Conservation (phyloP, 2,888 invertebrate genomes). For the Cheiracanthium punctorium region DNA sequence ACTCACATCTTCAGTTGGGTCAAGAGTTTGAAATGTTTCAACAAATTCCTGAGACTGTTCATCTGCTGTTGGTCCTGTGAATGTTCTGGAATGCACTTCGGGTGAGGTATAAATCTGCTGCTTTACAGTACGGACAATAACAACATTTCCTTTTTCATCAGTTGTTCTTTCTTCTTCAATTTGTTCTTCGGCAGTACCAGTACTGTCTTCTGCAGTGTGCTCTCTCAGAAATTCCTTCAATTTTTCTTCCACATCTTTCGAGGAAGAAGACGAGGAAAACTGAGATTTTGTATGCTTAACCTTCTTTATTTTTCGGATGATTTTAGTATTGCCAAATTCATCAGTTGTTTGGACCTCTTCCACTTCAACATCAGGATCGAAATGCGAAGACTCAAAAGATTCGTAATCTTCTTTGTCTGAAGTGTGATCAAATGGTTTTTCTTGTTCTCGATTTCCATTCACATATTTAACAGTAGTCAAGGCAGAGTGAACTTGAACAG, state of each 20-base stretch:
- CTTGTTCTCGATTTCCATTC: not conserved
- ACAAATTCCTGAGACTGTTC: conserved; percentile 78
- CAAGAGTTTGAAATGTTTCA: conserved; percentile 72
- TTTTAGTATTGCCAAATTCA: conserved; percentile 78
- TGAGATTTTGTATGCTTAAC: conserved; percentile 44
- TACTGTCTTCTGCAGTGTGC: conserved; percentile 38
- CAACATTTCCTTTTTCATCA: conserved; percentile 70
- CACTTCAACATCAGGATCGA: conserved; percentile 78
- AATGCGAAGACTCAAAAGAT: conserved; percentile 35
- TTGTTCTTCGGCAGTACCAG: conserved; percentile 56
- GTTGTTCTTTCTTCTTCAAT: conserved; percentile 65
- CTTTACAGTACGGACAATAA: conserved; percentile 61
- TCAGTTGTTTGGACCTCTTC: conserved; percentile 79
- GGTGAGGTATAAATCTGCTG: conserved; percentile 57
- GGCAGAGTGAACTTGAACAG: conserved; percentile 36
- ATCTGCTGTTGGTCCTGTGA: conserved; percentile 79
- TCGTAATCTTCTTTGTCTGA: not conserved
- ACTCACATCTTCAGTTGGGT: conserved; percentile 70
- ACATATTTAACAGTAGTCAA: conserved; percentile 31
- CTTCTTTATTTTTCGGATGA: conserved; percentile 49
- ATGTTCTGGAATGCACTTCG: conserved; percentile 73
- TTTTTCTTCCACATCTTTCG: conserved; percentile 68
- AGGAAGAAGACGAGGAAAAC: conserved; percentile 63
- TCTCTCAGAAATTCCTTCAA: conserved; percentile 69
- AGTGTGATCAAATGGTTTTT: not conserved